Conservation (phyloP, 2,888 invertebrate species). For the Bombylius discolor region DNA sequence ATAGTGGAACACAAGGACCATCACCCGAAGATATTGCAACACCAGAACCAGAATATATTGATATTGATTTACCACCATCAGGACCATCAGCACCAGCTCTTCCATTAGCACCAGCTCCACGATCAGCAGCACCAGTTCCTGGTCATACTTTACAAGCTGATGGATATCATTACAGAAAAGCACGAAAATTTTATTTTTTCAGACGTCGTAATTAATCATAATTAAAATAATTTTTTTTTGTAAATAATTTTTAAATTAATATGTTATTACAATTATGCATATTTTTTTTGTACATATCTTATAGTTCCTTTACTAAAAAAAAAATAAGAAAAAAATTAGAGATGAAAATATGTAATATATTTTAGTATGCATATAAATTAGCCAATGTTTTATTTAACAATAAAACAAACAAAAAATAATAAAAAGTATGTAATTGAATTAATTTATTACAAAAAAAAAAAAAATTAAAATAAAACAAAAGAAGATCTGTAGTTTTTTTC, state of each 20-base stretch:
- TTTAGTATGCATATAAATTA: too few relatives aligned
- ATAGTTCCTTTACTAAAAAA: too few relatives aligned
- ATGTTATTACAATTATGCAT: background rate
- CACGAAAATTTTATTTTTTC: background rate
- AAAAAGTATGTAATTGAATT: too few relatives aligned
- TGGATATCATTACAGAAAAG: conserved; percentile 4
- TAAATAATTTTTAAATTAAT: too few relatives aligned
- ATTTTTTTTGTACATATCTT: background rate
- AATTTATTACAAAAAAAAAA: too few relatives aligned
- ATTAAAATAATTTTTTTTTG: background rate
- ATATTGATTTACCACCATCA: conserved; percentile 24
- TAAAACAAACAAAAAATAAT: too few relatives aligned
- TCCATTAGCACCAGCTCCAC: background rate
- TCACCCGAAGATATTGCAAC: conserved; percentile 36
- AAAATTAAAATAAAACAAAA: too few relatives aligned
- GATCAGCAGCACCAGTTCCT: background rate
- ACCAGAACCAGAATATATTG: conserved; percentile 34
- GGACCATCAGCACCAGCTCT: background rate
- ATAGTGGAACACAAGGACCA: conserved; percentile 34
- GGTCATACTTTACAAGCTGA: conserved; percentile 2
- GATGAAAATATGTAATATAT: too few relatives aligned
- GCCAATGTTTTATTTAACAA: too few relatives aligned
- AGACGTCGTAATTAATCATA: background rate
- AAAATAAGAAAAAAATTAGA: too few relatives aligned
- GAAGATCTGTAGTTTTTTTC: too few relatives aligned